Conservation (phyloP, 2,113 vertebrate genomes). For the Scalopus aquaticus region DNA sequence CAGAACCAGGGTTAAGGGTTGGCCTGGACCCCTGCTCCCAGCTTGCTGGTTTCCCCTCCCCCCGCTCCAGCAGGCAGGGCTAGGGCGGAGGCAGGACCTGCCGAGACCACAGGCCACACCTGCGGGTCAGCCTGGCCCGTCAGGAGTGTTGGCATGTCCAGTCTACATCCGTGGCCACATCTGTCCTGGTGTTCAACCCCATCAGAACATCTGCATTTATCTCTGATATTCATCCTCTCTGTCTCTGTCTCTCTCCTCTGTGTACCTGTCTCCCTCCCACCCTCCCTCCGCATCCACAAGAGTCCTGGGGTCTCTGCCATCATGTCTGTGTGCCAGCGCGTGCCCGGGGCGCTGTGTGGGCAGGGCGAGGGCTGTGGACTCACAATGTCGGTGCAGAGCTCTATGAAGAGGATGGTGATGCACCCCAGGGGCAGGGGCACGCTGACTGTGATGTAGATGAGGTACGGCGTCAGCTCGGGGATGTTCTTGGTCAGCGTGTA, state of each 20-base stretch:
- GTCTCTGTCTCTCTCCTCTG: not conserved
- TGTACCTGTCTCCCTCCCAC: too few relatives aligned
- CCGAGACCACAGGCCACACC: not conserved
- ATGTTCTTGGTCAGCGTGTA: constrained; percentile 93
- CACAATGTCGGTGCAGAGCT: constrained; percentile 92
- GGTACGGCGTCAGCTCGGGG: constrained; percentile 91
- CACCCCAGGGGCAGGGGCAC: constrained; percentile 91
- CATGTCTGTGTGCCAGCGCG: accelerated
- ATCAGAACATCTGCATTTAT: not conserved
- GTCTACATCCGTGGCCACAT: not conserved
- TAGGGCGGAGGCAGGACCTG: not conserved
- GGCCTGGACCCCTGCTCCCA: not conserved
- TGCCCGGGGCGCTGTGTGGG: not conserved
- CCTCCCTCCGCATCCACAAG: not conserved
- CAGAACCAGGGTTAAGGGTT: not conserved
- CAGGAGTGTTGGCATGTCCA: not conserved
- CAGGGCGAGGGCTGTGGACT: constrained; percentile 48
- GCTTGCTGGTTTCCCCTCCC: not conserved
- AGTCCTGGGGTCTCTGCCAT: too few relatives aligned
- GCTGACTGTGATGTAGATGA: constrained; percentile 92
- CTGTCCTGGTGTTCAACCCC: not conserved
- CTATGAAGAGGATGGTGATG: constrained; percentile 94
- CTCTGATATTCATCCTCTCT: too few relatives aligned
- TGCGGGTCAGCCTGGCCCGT: not conserved
- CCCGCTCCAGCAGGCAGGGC: not conserved